Conservation (phyloP, 2,888 invertebrate species). For the Melangyna quadrimaculata region DNA sequence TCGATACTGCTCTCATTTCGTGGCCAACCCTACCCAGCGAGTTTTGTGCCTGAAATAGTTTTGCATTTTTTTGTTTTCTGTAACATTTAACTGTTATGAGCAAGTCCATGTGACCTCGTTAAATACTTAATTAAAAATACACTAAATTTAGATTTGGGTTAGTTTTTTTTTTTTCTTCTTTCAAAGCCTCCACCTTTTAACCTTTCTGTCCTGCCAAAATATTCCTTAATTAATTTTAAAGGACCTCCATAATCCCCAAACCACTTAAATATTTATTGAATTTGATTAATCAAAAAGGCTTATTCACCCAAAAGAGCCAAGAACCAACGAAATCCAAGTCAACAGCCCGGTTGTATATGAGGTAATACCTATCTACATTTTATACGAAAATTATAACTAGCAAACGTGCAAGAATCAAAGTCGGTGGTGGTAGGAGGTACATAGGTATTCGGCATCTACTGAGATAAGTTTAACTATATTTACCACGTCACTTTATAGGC, state of each 20-base stretch:
- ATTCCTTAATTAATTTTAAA: not conserved
- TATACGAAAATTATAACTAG: not conserved
- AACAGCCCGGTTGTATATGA: not conserved
- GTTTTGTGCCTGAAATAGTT: too few relatives aligned
- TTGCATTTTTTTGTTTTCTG: too few relatives aligned
- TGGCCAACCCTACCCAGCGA: too few relatives aligned
- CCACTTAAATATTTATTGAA: conserved; percentile 17
- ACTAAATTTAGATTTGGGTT: not conserved
- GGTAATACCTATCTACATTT: not conserved
- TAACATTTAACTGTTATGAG: not conserved
- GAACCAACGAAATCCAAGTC: not conserved
- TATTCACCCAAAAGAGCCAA: not conserved
- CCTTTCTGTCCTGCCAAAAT: not conserved
- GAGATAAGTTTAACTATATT: not conserved
- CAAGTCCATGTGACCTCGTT: not conserved
- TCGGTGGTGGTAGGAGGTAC: not conserved
- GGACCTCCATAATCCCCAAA: not conserved
- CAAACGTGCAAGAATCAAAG: not conserved
- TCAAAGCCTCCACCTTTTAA: not conserved
- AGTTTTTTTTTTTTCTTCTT: not conserved
- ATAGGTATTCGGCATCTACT: not conserved
- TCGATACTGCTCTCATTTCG: too few relatives aligned
- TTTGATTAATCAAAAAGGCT: conserved; percentile 18
- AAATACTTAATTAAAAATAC: not conserved
- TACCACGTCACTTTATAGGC: not conserved